Evolutionary conservation across 37 sponge, comb jelly and placozoan species (phyloP).

Genomic region (Chondrosia reniformis): DNA sequence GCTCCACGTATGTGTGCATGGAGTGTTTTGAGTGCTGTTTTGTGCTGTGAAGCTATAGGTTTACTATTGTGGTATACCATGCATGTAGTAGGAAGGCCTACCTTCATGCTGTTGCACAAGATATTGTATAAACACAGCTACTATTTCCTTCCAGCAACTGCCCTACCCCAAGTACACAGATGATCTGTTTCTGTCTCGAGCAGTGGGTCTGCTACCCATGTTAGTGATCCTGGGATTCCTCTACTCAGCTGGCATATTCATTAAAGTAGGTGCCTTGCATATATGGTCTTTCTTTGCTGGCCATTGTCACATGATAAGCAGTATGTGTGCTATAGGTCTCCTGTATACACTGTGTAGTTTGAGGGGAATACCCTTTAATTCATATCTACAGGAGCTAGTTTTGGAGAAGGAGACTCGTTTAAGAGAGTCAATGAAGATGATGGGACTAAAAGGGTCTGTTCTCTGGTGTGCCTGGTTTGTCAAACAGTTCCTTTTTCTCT

Average conservation of each 20-base stretch:
- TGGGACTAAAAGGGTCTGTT: slow-evolving; percentile 78
- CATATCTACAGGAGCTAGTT: slow-evolving; percentile 53
- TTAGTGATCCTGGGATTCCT: slow-evolving; percentile 63
- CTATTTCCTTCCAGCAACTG: slow-evolving; percentile 28
- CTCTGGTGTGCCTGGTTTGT: slow-evolving; percentile 78
- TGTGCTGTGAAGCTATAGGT: no score
- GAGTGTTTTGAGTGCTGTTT: no score
- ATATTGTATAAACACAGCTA: background rate
- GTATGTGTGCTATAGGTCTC: background rate
- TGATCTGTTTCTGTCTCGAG: slow-evolving; percentile 52
- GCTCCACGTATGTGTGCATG: no score
- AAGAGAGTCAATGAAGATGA: slow-evolving; percentile 90
- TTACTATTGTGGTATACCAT: no score
- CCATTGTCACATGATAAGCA: background rate
- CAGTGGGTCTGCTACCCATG: slow-evolving; percentile 54
- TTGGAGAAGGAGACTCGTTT: slow-evolving; percentile 68
- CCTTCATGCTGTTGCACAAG: no score
- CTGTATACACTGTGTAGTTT: background rate
- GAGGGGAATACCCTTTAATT: background rate
- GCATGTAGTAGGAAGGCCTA: no score
- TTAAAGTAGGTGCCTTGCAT: background rate
- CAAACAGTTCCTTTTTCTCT: slow-evolving; percentile 70
- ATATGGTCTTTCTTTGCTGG: background rate
- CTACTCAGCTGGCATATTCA: slow-evolving; percentile 50
- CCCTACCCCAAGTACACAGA: slow-evolving; percentile 61